Evolutionary conservation across 2,888 invertebrate species (phyloP).

Genomic region (Ophion ventricosus): DNA sequence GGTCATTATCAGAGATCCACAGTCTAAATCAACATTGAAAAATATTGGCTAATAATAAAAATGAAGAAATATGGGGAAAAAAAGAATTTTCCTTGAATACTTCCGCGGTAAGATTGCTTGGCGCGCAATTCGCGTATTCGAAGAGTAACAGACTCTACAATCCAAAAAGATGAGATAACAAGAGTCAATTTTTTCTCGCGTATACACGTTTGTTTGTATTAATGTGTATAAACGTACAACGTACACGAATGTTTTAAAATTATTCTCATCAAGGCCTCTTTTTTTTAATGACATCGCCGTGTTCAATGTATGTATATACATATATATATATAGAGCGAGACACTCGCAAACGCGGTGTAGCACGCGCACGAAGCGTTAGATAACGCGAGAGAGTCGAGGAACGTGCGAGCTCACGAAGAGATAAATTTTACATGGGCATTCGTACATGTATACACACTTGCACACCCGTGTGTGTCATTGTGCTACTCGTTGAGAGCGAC

Average conservation of each 20-base stretch:
- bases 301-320: neutral
- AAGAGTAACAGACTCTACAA: neutral
- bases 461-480: neutral
- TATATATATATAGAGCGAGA: constrained; percentile 9
- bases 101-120: neutral
- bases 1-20: neutral
- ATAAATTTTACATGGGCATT: constrained; percentile 26
- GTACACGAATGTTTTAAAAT: neutral
- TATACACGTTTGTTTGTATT: neutral
- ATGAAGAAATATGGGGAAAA: neutral
- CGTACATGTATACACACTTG: neutral
- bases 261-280: constrained; percentile 11
- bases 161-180: neutral
- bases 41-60: neutral
- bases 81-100: neutral
- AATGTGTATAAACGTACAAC: neutral
- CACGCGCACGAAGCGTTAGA: constrained; percentile 36
- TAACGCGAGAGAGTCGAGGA: constrained; percentile 25
- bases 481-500: constrained; percentile 9
- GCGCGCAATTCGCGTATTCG: neutral
- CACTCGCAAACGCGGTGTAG: constrained; percentile 23
- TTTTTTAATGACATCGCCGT: constrained; percentile 9
- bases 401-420: constrained; percentile 29
- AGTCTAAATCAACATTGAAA: neutral
- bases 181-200: neutral